Percentiles rank a stretch among this genome's conserved stretches.
These are phyloP conservation scores for Ormyrus nitidulus DNA, from an alignment of 2,888 invertebrate genomes.

Conservation along the genomic window DNA sequence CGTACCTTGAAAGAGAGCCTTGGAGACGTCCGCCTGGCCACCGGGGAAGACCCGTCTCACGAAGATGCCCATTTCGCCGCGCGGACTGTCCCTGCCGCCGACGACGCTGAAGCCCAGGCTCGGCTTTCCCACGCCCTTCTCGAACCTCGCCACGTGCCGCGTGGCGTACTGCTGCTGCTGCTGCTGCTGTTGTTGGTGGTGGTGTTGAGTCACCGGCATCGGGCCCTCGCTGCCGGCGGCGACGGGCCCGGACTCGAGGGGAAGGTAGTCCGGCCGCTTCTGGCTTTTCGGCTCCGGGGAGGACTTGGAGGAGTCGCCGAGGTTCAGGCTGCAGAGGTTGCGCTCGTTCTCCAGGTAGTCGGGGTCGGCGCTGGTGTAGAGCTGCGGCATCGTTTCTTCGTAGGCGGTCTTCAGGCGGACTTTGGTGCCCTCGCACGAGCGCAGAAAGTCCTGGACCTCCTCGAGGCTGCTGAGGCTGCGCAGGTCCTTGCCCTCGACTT, in stretches of 20 bases:
- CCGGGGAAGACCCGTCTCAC: slow-evolving; percentile 79
- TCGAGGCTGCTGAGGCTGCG: slow-evolving; percentile 79
- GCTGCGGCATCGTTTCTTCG: slow-evolving; percentile 71
- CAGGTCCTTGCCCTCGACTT: slow-evolving; percentile 89
- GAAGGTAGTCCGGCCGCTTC: slow-evolving; percentile 70
- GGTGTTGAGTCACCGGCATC: slow-evolving; percentile 8
- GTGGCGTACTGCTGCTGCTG: slow-evolving; percentile 66
- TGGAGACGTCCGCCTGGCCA: slow-evolving; percentile 79
- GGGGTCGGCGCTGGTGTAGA: slow-evolving; percentile 57
- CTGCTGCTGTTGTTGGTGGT: slow-evolving; percentile 21
- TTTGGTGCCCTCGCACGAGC: slow-evolving; percentile 69
- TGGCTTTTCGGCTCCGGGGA: slow-evolving; percentile 15
- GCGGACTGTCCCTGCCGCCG: slow-evolving; percentile 80
- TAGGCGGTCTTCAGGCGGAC: slow-evolving; percentile 70
- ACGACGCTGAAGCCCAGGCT: slow-evolving; percentile 81
- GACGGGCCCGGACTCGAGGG: slow-evolving; percentile 57
- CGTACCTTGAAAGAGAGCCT: slow-evolving; percentile 78
- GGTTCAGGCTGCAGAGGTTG: slow-evolving; percentile 66
- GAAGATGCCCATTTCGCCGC: slow-evolving; percentile 80
- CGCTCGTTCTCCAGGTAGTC: slow-evolving; percentile 68
- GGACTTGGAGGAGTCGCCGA: slow-evolving; percentile 60
- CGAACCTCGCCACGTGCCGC: slow-evolving; percentile 71
- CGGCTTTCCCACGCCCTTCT: slow-evolving; percentile 79
- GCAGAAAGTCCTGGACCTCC: slow-evolving; percentile 72
- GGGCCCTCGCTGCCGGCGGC: slow-evolving; percentile 55